phyloP scores from a whole-genome alignment of 1,140 invertebrate genomes.

The Ruditapes philippinarum region DNA sequence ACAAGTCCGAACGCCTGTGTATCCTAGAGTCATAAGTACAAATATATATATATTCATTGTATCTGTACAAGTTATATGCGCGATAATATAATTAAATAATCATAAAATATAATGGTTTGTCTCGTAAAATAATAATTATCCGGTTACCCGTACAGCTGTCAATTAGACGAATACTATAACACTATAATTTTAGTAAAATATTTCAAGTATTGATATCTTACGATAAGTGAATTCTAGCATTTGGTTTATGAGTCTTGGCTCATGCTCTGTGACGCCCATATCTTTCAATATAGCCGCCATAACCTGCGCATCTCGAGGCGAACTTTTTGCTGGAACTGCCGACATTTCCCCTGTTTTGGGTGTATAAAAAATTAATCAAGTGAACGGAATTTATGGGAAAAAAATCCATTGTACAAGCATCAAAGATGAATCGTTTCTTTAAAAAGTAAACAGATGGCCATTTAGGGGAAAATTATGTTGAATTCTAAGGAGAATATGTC shows the following conservation, averaged over 20 bases:
- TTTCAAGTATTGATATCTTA: constrained; percentile 88
- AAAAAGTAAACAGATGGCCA: too few relatives aligned
- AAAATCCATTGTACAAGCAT: too few relatives aligned
- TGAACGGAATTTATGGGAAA: background rate
- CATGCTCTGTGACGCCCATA: constrained; percentile 96
- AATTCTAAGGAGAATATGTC: too few relatives aligned
- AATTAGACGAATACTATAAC: background rate
- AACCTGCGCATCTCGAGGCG: constrained; percentile 97
- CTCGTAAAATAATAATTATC: too few relatives aligned
- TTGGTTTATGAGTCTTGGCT: constrained; percentile 97
- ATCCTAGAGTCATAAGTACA: too few relatives aligned
- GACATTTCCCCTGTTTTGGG: constrained; percentile 10
- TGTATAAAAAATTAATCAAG: background rate
- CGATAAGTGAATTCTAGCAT: constrained; percentile 98
- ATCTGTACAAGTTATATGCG: too few relatives aligned
- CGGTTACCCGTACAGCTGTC: background rate
- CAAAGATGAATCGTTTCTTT: background rate
- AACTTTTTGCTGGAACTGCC: constrained; percentile 80
- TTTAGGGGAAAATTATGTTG: too few relatives aligned
- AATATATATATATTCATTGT: too few relatives aligned
- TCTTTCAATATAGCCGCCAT: constrained; percentile 98
- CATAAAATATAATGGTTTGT: too few relatives aligned
- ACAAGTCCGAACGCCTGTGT: too few relatives aligned
- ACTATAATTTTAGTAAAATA: background rate
- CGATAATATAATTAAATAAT: too few relatives aligned